phyloP scores from a whole-genome alignment of 2,797 vertebrate genomes.

The Lacerta bilineata region DNA sequence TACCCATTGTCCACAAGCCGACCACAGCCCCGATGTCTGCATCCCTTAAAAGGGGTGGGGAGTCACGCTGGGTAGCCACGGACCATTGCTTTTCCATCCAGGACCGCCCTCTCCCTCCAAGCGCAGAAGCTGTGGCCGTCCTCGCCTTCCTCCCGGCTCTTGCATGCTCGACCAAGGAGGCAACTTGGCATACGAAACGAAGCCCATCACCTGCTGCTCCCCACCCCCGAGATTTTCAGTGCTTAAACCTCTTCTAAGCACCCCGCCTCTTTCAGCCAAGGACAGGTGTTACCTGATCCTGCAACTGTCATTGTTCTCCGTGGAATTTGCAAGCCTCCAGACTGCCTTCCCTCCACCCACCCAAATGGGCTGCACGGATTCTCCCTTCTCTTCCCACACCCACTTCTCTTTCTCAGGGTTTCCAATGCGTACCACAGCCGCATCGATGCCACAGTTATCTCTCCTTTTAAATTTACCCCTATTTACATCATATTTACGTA shows the following conservation, averaged over 20 bases:
- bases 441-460: not conserved
- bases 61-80: too few species aligned
- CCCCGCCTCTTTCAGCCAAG: not conserved
- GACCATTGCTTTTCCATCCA: not conserved
- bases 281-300: not conserved
- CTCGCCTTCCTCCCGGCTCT: not conserved
- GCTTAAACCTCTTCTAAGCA: not conserved
- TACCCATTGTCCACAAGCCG: not conserved
- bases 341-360: too few species aligned
- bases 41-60: not conserved
- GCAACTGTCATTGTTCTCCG: not conserved
- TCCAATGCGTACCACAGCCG: too few species aligned
- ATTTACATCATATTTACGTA: not conserved
- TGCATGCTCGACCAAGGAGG: not conserved
- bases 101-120: too few species aligned
- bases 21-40: accelerated
- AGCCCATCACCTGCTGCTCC: too few species aligned
- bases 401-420: not conserved
- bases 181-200: not conserved
- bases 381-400: not conserved
- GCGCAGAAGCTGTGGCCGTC: not conserved
- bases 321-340: not conserved
- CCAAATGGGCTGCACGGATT: not conserved
- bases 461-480: not conserved
- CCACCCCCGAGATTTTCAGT: not conserved